Percentiles rank a stretch among this genome's conserved stretches.
These are phyloP conservation scores for Penaeus indicus DNA, from an alignment of 1,140 invertebrate genomes.

Conservation along the genomic window DNA sequence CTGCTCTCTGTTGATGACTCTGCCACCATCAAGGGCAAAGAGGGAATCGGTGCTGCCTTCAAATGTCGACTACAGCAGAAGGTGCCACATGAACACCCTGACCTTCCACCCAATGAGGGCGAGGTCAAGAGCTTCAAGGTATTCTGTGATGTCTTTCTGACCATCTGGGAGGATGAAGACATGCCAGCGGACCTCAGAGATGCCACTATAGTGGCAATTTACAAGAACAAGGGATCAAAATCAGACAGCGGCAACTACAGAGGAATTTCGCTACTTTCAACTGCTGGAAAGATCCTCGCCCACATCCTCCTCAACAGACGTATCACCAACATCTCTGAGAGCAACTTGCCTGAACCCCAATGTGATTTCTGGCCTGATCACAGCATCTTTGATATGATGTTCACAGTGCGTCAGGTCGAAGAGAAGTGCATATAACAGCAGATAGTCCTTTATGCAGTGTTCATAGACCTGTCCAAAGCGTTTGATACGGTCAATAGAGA, in stretches of 20 bases:
- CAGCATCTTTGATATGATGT: too few relatives aligned
- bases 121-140: neutral
- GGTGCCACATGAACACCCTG: neutral
- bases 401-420: too few relatives aligned
- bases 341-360: neutral
- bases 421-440: too few relatives aligned
- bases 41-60: neutral
- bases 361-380: slow-evolving; percentile 9
- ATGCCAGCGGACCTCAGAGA: too few relatives aligned
- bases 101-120: neutral
- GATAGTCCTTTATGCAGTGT: neutral
- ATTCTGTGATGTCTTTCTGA: slow-evolving; percentile 1
- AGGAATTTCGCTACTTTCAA: slow-evolving; percentile 26
- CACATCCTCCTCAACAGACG: neutral
- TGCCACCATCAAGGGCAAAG: slow-evolving; percentile 23
- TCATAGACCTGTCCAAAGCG: slow-evolving; percentile 30
- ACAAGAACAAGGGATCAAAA: neutral
- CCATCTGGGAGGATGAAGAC: too few relatives aligned
- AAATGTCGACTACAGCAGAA: neutral
- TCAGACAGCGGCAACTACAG: neutral
- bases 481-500: slow-evolving; percentile 27
- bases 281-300: neutral
- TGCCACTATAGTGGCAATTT: neutral
- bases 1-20: slow-evolving; percentile 9
- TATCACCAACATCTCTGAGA: neutral